Conservation (phyloP, 2,888 invertebrate genomes). For the Ormyrus pomaceus region DNA sequence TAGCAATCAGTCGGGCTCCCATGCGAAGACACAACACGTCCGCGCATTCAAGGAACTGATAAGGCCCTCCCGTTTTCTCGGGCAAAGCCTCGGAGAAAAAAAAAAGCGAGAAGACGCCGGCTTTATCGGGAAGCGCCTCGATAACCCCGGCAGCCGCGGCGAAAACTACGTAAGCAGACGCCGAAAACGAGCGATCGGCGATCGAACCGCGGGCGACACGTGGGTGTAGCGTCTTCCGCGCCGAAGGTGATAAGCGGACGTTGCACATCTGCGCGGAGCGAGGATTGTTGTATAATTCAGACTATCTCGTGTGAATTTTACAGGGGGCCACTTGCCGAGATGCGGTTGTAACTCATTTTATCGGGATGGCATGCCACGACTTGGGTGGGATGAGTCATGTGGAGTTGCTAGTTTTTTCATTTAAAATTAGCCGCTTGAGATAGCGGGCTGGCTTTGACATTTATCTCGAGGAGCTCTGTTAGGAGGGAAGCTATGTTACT, state of each 20-base stretch:
- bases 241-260: conserved; percentile 45
- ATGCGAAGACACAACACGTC: conserved; percentile 50
- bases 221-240: not conserved
- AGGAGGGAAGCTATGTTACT: too few species aligned
- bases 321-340: not conserved
- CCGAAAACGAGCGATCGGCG: not conserved
- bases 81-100: not conserved
- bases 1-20: conserved; percentile 12
- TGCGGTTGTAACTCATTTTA: too few species aligned
- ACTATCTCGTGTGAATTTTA: too few species aligned
- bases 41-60: conserved; percentile 47
- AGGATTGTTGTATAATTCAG: too few species aligned
- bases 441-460: too few species aligned
- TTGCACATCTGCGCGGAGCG: conserved; percentile 12
- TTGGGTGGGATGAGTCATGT: too few species aligned
- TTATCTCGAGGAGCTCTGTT: too few species aligned
- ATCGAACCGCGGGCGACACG: conserved; percentile 6
- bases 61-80: not conserved
- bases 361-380: too few species aligned
- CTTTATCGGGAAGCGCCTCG: conserved; percentile 26
- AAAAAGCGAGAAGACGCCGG: not conserved
- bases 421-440: too few species aligned
- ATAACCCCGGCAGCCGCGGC: conserved; percentile 29
- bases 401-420: too few species aligned
- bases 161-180: not conserved